Conservation (phyloP, 2,113 vertebrate genomes). For the Dendropsophus ebraccatus region DNA sequence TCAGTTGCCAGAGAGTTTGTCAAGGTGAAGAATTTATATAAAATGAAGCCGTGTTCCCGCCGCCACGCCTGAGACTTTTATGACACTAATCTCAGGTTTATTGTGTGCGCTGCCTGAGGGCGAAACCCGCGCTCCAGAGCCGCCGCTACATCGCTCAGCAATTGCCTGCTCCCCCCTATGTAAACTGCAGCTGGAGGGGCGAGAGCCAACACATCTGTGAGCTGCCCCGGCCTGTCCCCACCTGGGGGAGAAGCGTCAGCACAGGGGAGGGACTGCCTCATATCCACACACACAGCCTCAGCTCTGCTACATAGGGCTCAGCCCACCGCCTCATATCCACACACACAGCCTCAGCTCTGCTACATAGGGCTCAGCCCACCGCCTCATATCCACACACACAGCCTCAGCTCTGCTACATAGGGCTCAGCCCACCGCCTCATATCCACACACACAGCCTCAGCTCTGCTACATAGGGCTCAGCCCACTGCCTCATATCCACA, state of each 20-base stretch:
- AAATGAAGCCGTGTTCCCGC: background rate
- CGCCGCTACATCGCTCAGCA: background rate
- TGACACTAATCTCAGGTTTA: slow-evolving; percentile 11
- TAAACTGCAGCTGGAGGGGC: slow-evolving; percentile 34
- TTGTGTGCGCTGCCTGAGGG: background rate
- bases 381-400: too few relatives aligned
- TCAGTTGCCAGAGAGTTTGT: background rate
- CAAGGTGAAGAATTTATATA: background rate
- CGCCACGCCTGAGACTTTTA: slow-evolving; percentile 32
- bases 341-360: too few relatives aligned
- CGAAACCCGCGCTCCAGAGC: background rate
- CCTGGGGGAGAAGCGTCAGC: too few relatives aligned
- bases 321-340: too few relatives aligned
- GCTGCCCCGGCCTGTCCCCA: background rate
- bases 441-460: too few relatives aligned
- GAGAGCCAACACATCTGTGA: slow-evolving; percentile 47
- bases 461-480: too few relatives aligned
- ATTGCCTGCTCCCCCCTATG: slow-evolving; percentile 7
- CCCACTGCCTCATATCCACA: too few relatives aligned
- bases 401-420: too few relatives aligned
- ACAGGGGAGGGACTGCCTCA: background rate
- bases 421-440: too few relatives aligned
- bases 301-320: too few relatives aligned
- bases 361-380: too few relatives aligned
- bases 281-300: too few relatives aligned